phyloP scores from a whole-genome alignment of 2,888 invertebrate species.

The Thereva nobilitata region DNA sequence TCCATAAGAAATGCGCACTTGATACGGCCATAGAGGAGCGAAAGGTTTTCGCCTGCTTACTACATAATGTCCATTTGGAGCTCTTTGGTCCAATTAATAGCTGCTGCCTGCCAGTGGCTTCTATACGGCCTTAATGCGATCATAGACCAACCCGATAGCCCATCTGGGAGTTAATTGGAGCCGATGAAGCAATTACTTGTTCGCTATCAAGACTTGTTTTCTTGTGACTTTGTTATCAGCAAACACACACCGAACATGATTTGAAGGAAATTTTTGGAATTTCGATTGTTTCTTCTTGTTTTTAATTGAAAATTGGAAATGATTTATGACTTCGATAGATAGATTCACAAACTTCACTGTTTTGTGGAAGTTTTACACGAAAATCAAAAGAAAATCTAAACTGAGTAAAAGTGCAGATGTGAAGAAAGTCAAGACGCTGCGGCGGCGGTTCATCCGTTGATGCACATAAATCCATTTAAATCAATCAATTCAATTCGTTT shows the following conservation, averaged over 20 bases:
- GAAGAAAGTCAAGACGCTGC: slow-evolving; percentile 2
- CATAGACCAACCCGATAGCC: background rate
- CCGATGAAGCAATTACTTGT: slow-evolving; percentile 22
- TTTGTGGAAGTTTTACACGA: no score
- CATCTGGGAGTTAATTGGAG: slow-evolving; percentile 25
- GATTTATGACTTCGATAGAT: slow-evolving; percentile 1
- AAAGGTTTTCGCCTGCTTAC: no score
- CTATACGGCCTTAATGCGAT: background rate
- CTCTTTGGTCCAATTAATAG: background rate
- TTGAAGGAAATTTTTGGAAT: background rate
- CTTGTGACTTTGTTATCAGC: slow-evolving; percentile 6
- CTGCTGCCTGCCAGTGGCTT: background rate
- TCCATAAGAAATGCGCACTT: background rate
- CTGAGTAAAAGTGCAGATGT: background rate
- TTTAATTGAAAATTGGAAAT: background rate
- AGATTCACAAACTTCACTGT: background rate
- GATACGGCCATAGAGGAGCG: background rate
- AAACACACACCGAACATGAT: slow-evolving; percentile 23
- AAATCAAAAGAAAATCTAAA: no score
- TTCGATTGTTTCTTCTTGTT: slow-evolving; percentile 12
- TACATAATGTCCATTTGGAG: no score
- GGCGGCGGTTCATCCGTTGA: slow-evolving; percentile 36
- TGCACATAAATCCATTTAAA: slow-evolving; percentile 59
- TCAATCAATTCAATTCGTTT: slow-evolving; percentile 60
- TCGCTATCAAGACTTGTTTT: slow-evolving; percentile 10